A percentile compares a stretch with the other conserved stretches of the same genome.
Evolutionary conservation across 2,888 invertebrate species (phyloP).

Genomic region (Chymomyza fuscimana): DNA sequence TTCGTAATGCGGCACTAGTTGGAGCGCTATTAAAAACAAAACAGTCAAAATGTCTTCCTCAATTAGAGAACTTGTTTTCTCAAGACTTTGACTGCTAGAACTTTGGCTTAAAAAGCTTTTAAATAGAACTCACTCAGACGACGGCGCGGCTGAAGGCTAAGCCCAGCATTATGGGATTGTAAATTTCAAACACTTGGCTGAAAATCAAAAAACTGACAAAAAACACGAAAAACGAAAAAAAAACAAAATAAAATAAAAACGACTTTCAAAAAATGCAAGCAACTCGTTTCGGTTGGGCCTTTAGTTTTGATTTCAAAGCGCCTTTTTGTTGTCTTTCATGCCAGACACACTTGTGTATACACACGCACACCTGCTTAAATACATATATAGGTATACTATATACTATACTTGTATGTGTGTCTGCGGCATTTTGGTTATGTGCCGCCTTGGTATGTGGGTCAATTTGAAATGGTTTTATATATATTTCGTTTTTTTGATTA

Average conservation of each 20-base stretch:
- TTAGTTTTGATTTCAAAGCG: conserved; percentile 48
- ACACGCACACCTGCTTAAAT: conserved; percentile 40
- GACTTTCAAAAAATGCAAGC: conserved; percentile 59
- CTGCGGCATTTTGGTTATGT: conserved; percentile 35
- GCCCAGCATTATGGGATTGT: not conserved
- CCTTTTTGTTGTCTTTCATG: conserved; percentile 40
- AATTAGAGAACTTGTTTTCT: not conserved
- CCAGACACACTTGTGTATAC: conserved; percentile 32
- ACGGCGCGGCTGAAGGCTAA: not conserved
- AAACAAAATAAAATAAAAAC: conserved; percentile 44
- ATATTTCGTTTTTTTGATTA: conserved; percentile 48
- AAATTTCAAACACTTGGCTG: not conserved
- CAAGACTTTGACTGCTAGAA: not conserved
- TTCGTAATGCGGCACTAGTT: conserved; percentile 23
- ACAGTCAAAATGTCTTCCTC: not conserved
- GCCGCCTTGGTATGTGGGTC: conserved; percentile 74
- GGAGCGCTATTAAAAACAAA: not conserved
- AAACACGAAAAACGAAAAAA: conserved; percentile 15
- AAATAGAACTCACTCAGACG: not conserved
- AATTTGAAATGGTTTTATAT: conserved; percentile 58
- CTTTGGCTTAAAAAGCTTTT: not conserved
- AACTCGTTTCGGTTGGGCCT: conserved; percentile 50
- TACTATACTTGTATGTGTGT: conserved; percentile 1
- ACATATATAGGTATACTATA: not conserved
- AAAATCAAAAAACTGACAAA: conserved; percentile 25